Base-by-base conservation (phyloP, 2,797 vertebrate species). In the Syncerus caffer region DNA sequence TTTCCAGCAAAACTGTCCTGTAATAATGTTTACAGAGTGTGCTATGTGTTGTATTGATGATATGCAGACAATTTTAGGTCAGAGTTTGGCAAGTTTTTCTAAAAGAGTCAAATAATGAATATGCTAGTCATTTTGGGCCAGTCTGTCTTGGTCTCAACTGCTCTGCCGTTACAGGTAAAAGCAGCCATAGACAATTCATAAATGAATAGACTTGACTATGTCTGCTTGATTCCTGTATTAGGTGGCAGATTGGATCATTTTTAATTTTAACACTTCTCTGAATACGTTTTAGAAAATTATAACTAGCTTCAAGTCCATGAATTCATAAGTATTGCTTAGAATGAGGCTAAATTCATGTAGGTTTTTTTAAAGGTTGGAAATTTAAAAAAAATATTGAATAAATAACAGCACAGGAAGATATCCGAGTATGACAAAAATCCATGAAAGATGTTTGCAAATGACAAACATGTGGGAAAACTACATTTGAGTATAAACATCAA, bases 381-480 rank as follows among this genome's bases (percentile, higher is more conserved):
- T 31, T 79, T 74, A 57, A n/a, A 67, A 31, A 93, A 91, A 89
- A 55, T 79, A 79, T 31, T 71, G 45, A 76, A 62, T 64, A 89
- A 89, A 55, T 53, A 80, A 71, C 4, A 93, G 17, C 90, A 88
- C 7, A 62, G 50, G 50, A 95, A 57, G 34, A 10, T 79, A 92
- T 31, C 31, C 53, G 50, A 14, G 2, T n/a, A 62, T 80, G 9
- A 83, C 11, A 85, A 85, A 95, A 95, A 50, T 58, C 19, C 23
- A 85, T 82, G 10, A 89, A 93, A 89, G 9, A 78, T 60, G 82
- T 86, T 71, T 87, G 47, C 51, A 57, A 93, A 71, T 79, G 25
- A 62, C 21, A 91, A 95, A 62, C 17, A 90, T 62, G 84, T 92
- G 34, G 21, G 31, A 79, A 97, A 97, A 87, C 19, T 79, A 7